A percentile compares a stretch with the other conserved stretches of the same genome.
phyloP scores from a whole-genome alignment of 2,797 vertebrate genomes.

The Hipposideros larvatus region DNA sequence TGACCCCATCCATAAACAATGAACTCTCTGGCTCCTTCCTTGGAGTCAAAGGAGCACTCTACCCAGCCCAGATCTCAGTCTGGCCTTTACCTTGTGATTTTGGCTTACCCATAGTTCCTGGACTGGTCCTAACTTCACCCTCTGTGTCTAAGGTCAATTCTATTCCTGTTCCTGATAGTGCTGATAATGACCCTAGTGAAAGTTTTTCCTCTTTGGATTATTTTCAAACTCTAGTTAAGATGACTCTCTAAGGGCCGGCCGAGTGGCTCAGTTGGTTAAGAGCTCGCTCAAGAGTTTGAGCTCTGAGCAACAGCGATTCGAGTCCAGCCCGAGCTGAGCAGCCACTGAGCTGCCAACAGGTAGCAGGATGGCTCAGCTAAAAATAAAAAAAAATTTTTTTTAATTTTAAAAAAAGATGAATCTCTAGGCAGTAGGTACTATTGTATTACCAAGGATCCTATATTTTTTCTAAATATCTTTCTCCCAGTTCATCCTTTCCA shows the following conservation, averaged over 20 bases:
- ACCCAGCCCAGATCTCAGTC: background rate
- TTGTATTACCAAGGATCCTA: background rate
- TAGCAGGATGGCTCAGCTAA: too few species aligned
- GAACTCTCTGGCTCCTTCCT: slow-evolving; percentile 36
- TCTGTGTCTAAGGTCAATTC: background rate
- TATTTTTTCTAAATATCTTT: background rate
- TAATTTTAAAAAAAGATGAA: background rate
- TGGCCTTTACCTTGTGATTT: slow-evolving; percentile 2
- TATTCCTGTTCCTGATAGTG: background rate
- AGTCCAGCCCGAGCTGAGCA: too few species aligned
- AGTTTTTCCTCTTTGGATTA: background rate
- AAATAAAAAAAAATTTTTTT: too few species aligned
- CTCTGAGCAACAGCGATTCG: too few species aligned
- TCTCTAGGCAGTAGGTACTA: background rate
- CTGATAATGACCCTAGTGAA: background rate
- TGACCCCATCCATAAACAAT: background rate
- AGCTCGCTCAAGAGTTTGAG: too few species aligned
- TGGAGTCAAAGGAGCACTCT: background rate
- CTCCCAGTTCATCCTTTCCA: background rate
- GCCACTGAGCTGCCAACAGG: too few species aligned
- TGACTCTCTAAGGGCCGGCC: background rate
- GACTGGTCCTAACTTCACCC: background rate
- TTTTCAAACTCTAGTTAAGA: slow-evolving; percentile 41
- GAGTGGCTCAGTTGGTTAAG: too few species aligned
- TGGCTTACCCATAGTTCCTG: background rate